phyloP scores from a whole-genome alignment of 1,140 invertebrate species.

The Gonioctena quinquepunctata region DNA sequence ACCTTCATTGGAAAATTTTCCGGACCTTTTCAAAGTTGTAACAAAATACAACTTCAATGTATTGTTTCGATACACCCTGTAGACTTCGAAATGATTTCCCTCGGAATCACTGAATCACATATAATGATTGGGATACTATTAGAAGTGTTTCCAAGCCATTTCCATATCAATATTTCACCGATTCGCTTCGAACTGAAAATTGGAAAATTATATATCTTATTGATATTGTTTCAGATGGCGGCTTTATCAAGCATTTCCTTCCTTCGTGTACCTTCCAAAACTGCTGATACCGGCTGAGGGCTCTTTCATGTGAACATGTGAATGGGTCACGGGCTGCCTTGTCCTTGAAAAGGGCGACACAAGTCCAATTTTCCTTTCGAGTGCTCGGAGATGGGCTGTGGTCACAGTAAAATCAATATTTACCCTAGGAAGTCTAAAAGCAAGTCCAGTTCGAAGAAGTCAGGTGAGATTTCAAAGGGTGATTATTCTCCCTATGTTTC shows the following conservation, averaged over 20 bases:
- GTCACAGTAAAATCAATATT: slow-evolving; percentile 64
- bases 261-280: not conserved
- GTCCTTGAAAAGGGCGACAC: not conserved
- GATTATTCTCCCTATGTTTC: too few relatives aligned
- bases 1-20: too few relatives aligned
- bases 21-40: too few relatives aligned
- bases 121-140: too few relatives aligned
- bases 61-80: too few relatives aligned
- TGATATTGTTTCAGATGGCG: slow-evolving; percentile 8
- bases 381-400: slow-evolving; percentile 59
- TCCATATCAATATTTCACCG: too few relatives aligned
- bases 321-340: not conserved
- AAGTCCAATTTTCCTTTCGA: not conserved
- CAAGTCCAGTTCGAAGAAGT: slow-evolving; percentile 59
- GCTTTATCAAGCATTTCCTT: not conserved
- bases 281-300: slow-evolving; percentile 1
- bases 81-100: too few relatives aligned
- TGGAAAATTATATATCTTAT: not conserved
- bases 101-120: too few relatives aligned
- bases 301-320: not conserved
- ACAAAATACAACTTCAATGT: too few relatives aligned
- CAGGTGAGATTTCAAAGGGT: slow-evolving; percentile 46
- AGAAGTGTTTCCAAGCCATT: too few relatives aligned
- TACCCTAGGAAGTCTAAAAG: slow-evolving; percentile 62
- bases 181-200: not conserved